Evolutionary conservation across 2,888 invertebrate genomes (phyloP).

Genomic region (Argyra leucocephala): DNA sequence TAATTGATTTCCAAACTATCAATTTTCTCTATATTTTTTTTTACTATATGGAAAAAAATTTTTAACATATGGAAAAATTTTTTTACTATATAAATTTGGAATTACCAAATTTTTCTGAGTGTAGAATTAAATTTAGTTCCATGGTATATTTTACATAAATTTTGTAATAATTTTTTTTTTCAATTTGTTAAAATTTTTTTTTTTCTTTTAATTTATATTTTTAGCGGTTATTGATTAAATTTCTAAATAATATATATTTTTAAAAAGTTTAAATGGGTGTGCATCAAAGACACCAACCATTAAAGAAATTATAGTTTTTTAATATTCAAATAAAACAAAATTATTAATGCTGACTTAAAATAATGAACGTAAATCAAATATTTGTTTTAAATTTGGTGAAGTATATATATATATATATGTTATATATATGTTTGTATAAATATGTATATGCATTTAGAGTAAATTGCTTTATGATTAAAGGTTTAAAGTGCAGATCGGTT

Average conservation of each 20-base stretch:
- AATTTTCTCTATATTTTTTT: too few relatives aligned
- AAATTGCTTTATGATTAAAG: too few relatives aligned
- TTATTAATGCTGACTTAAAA: neutral
- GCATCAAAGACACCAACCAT: neutral
- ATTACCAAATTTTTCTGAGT: too few relatives aligned
- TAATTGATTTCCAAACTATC: too few relatives aligned
- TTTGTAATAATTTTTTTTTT: slow-evolving; percentile 1
- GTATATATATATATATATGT: too few relatives aligned
- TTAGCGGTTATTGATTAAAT: neutral
- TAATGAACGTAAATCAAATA: neutral
- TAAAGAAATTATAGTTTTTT: neutral
- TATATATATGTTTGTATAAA: too few relatives aligned
- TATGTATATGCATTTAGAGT: too few relatives aligned
- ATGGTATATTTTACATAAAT: neutral
- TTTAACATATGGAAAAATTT: too few relatives aligned
- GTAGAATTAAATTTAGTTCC: too few relatives aligned
- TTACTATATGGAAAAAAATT: too few relatives aligned
- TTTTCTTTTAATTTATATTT: neutral
- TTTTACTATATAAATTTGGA: too few relatives aligned
- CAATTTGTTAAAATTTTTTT: neutral
- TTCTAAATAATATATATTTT: neutral
- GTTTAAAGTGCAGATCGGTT: too few relatives aligned
- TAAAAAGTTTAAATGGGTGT: neutral
- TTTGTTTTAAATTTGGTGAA: neutral
- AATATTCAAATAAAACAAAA: neutral